phyloP scores from a whole-genome alignment of 2,888 invertebrate species.

The Leptinotarsa peninsularis region DNA sequence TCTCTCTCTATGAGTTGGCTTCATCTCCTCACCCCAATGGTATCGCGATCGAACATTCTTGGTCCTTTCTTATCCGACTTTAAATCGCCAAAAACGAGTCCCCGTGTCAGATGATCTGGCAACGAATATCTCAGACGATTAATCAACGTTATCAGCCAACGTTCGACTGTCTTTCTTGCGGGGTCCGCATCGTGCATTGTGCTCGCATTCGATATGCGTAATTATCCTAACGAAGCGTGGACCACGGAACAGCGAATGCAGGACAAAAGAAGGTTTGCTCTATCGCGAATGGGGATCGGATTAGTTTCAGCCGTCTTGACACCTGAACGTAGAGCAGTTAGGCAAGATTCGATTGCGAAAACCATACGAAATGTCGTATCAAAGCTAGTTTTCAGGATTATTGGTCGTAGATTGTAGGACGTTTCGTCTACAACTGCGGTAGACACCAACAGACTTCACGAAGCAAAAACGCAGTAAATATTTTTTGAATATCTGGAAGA shows the following conservation, averaged over 20 bases:
- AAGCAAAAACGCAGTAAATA: too few species aligned
- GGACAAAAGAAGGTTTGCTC: slow-evolving; percentile 33
- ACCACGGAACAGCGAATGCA: slow-evolving; percentile 28
- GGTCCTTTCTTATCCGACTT: slow-evolving; percentile 58
- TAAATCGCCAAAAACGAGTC: slow-evolving; percentile 64
- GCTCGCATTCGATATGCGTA: slow-evolving; percentile 51
- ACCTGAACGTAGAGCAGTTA: not conserved
- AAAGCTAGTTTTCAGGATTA: too few species aligned
- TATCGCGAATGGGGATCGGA: slow-evolving; percentile 27
- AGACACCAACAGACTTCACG: too few species aligned
- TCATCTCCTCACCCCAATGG: slow-evolving; percentile 52
- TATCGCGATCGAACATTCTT: slow-evolving; percentile 61
- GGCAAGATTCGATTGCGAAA: too few species aligned
- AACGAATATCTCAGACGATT: slow-evolving; percentile 62
- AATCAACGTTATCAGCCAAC: slow-evolving; percentile 63
- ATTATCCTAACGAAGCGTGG: slow-evolving; percentile 55
- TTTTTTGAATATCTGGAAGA: too few species aligned
- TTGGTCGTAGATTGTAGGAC: too few species aligned
- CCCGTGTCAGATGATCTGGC: slow-evolving; percentile 62
- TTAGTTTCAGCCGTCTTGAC: not conserved
- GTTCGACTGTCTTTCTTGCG: slow-evolving; percentile 47
- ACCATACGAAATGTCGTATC: too few species aligned
- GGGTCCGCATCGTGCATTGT: slow-evolving; percentile 49
- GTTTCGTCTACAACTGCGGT: too few species aligned
- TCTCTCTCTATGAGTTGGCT: slow-evolving; percentile 32